These are phyloP conservation scores for Cephus nigrinus DNA, from an alignment of 2,888 invertebrate genomes.

Conservation along the genomic window DNA sequence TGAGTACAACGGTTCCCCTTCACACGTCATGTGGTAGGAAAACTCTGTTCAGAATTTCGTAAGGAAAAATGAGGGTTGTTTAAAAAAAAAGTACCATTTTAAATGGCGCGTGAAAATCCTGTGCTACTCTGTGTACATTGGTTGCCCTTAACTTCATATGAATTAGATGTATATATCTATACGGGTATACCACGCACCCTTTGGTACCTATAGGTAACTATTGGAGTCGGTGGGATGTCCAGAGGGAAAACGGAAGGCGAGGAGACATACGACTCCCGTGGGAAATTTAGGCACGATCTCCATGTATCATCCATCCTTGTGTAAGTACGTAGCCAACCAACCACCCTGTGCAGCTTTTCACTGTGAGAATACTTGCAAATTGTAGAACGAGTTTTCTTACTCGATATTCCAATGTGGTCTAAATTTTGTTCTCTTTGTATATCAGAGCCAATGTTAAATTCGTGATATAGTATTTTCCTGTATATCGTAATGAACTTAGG, in stretches of 20 bases:
- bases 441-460: background rate
- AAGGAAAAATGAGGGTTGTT: background rate
- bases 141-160: background rate
- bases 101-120: background rate
- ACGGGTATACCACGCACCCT: background rate
- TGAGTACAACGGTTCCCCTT: background rate
- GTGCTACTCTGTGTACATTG: background rate
- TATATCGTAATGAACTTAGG: background rate
- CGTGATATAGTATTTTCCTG: too few relatives aligned
- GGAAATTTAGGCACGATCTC: constrained; percentile 59
- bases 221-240: constrained; percentile 1
- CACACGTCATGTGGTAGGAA: background rate
- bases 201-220: background rate
- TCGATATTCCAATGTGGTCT: background rate
- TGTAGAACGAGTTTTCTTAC: background rate
- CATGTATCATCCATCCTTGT: constrained; percentile 55
- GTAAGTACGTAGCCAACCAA: constrained; percentile 40
- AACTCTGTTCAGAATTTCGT: background rate
- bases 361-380: background rate
- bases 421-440: background rate
- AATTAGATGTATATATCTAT: background rate
- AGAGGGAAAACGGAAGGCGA: constrained; percentile 25
- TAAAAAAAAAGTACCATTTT: background rate
- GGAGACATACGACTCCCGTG: constrained; percentile 52
- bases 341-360: background rate